phyloP scores from a whole-genome alignment of 2,888 invertebrate species.

The Drosophila nr. perissopoda region DNA sequence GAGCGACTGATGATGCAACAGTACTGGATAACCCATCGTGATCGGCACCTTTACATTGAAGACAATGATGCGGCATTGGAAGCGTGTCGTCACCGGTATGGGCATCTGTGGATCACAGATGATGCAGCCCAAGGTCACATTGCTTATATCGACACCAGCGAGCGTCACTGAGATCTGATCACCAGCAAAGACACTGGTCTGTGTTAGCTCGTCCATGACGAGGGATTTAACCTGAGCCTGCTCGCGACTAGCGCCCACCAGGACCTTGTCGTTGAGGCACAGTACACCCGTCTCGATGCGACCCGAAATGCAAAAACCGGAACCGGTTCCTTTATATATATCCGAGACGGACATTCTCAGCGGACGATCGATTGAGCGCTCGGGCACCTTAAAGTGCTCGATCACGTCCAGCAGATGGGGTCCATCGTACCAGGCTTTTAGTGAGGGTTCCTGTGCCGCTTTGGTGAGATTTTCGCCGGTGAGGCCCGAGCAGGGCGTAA shows the following conservation, averaged over 20 bases:
- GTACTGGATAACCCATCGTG: constrained; percentile 94
- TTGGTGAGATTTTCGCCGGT: constrained; percentile 95
- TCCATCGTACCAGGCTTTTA: constrained; percentile 92
- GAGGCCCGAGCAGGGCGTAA: constrained; percentile 98
- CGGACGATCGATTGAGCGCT: constrained; percentile 94
- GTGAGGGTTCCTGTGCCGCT: constrained; percentile 88
- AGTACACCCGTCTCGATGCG: constrained; percentile 96
- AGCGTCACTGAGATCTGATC: constrained; percentile 95
- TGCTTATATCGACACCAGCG: constrained; percentile 91
- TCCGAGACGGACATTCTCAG: constrained; percentile 97
- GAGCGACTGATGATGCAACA: constrained; percentile 96
- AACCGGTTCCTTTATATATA: constrained; percentile 96
- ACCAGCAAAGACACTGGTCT: constrained; percentile 94
- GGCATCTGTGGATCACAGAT: constrained; percentile 93
- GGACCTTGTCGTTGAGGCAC: constrained; percentile 93
- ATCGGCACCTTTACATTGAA: constrained; percentile 96
- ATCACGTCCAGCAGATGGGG: constrained; percentile 94
- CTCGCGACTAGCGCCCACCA: constrained; percentile 94
- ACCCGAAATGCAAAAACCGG: constrained; percentile 96
- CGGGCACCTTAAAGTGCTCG: constrained; percentile 94
- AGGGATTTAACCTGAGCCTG: constrained; percentile 92
- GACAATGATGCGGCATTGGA: constrained; percentile 96
- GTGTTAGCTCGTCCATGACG: constrained; percentile 89
- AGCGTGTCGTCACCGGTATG: constrained; percentile 91
- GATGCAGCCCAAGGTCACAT: constrained; percentile 94